Conservation (phyloP, 2,113 vertebrate genomes). For the Aldabrachelys gigantea region DNA sequence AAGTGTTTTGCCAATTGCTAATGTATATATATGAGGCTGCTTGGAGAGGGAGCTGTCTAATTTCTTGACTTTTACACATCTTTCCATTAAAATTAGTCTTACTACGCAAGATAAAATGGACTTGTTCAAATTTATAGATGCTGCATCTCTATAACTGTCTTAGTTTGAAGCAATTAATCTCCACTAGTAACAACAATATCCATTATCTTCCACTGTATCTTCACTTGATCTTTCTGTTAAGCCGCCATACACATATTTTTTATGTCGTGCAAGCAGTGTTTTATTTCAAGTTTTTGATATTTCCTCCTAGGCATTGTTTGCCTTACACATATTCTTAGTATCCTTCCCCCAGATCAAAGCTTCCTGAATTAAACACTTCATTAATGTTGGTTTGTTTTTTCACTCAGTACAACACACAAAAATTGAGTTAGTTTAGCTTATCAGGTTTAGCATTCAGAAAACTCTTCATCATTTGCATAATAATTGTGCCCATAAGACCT, state of each 20-base stretch:
- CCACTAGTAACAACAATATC: slow-evolving; percentile 20
- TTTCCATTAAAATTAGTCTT: background rate
- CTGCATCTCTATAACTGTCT: background rate
- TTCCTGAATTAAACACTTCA: background rate
- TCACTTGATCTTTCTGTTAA: background rate
- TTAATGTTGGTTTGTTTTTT: background rate
- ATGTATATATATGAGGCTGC: background rate
- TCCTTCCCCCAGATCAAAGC: background rate
- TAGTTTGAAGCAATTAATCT: slow-evolving; percentile 6
- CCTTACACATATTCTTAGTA: background rate
- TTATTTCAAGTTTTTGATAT: background rate
- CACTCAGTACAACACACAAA: background rate
- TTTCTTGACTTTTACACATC: background rate
- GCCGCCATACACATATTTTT: background rate
- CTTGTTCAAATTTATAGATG: background rate
- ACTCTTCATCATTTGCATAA: background rate
- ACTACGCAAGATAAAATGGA: background rate
- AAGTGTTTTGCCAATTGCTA: background rate
- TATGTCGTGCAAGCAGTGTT: background rate
- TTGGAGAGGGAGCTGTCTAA: background rate
- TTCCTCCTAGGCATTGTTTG: background rate
- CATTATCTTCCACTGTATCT: background rate
- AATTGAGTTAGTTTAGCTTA: background rate
- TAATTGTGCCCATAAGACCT: background rate
- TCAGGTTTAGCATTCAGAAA: background rate